Base-by-base conservation (phyloP, 1,140 invertebrate genomes). In the Asbolus verrucosus region DNA sequence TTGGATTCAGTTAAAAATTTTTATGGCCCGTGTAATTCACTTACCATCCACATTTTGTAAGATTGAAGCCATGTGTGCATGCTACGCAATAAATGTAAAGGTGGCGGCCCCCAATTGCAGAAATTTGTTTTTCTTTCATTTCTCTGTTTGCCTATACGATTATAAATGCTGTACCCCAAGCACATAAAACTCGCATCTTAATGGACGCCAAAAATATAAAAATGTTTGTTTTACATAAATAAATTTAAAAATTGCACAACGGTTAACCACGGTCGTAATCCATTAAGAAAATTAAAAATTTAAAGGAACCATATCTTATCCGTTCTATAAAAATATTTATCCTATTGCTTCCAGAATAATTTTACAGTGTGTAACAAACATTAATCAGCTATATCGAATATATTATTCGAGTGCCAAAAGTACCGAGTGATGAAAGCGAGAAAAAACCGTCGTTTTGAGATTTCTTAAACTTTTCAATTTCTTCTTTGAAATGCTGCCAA, bases 1-100 rank as follows among this genome's bases (percentile, higher is more conserved):
- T 76, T 69, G 63, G 68, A 69, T 76, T 72, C 69, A 69, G 74
- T 71, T 76, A 70, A 76, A 72, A 74, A 67, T 70, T 70, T 74
- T 74, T 67, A 71, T 71, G 33, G 33, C 33, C 33, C 33, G 33
- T 36, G 33, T 36, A 36, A 36, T 36, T 36, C 33, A 36, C 33
- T 50, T 50, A 50, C 21, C 43, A 14, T 27, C 43, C 16, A 19
- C 18, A 50, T 50, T 50, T 14, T 15, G 43, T 15, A 50, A 72
- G 70, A 72, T 72, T 72, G 70, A 72, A 72, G 63, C 67, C 70
- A 72, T 72, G 50, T 72, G 70, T 72, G 67, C 67, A 21, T n/a
- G n/a, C n/a, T n/a, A n/a, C n/a, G n/a, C n/a, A n/a, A n/a, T n/a
- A n/a, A n/a, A n/a, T n/a, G 38, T 24, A 36, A 36, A 36, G 33